These are phyloP conservation scores for Campylorhamphus procurvoides DNA, from an alignment of 2,113 vertebrate species.

Conservation along the genomic window DNA sequence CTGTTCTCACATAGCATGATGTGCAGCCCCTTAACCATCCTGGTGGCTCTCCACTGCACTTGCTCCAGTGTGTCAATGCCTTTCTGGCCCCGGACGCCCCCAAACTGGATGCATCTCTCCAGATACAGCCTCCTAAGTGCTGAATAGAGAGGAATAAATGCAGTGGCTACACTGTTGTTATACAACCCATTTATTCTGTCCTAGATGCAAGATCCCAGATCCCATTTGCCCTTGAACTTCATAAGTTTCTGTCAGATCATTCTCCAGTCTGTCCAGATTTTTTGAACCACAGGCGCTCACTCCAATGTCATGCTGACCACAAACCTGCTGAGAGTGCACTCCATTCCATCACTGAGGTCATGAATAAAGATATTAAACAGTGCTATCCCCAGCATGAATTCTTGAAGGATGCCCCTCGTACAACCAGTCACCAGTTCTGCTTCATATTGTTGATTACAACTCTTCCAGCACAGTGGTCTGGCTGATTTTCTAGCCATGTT, in stretches of 20 bases:
- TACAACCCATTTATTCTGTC: not conserved
- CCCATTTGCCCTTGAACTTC: not conserved
- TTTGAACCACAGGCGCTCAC: not conserved
- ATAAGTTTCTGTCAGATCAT: not conserved
- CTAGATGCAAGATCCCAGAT: not conserved
- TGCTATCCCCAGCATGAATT: not conserved
- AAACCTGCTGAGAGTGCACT: not conserved
- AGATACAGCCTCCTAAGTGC: not conserved
- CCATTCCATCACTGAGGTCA: not conserved
- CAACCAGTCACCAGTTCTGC: not conserved
- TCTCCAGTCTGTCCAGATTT: not conserved
- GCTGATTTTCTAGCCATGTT: constrained; percentile 1
- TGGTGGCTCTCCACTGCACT: not conserved
- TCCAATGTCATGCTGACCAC: not conserved
- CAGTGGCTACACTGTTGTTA: not conserved
- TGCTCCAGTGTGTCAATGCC: not conserved
- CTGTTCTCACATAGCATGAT: not conserved
- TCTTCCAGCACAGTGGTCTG: not conserved
- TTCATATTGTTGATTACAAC: constrained; percentile 3
- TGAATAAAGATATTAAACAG: not conserved
- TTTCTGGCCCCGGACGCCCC: not conserved
- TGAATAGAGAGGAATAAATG: not conserved
- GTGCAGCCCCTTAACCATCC: not conserved
- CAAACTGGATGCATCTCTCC: not conserved
- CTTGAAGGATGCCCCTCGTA: not conserved